These are phyloP conservation scores for Chionomys nivalis DNA, from an alignment of 2,113 vertebrate genomes.

Conservation along the genomic window DNA sequence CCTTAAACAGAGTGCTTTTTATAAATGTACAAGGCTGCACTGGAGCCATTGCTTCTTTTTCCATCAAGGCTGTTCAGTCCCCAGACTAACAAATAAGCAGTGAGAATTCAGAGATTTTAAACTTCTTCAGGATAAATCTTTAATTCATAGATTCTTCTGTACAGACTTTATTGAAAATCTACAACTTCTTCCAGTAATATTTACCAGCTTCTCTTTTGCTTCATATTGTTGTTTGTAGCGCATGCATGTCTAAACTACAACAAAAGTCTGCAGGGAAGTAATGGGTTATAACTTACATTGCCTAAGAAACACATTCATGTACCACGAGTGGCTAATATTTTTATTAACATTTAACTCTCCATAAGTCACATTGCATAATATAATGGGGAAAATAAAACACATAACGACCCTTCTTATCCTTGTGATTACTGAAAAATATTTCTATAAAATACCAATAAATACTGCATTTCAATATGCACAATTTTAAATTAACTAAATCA, in stretches of 20 bases:
- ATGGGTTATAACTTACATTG: not conserved
- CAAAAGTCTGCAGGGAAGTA: not conserved
- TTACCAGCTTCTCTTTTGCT: not conserved
- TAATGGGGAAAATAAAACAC: not conserved
- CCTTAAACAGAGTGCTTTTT: not conserved
- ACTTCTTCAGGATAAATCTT: slow-evolving; percentile 28
- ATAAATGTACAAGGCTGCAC: not conserved
- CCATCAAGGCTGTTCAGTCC: not conserved
- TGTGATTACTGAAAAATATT: not conserved
- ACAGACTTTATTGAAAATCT: not conserved
- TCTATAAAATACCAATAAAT: not conserved
- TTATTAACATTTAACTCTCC: not conserved
- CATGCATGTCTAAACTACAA: not conserved
- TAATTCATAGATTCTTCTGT: slow-evolving; percentile 2
- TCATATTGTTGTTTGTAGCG: not conserved
- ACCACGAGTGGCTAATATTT: not conserved
- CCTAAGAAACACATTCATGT: not conserved
- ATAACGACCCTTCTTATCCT: not conserved
- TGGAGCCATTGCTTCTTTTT: not conserved
- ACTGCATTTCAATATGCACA: not conserved
- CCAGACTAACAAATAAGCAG: not conserved
- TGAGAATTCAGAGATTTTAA: not conserved
- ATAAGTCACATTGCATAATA: not conserved
- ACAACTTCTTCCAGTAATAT: not conserved
- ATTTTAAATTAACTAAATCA: not conserved